These are phyloP conservation scores for Mythimna vitellina DNA, from an alignment of 2,888 invertebrate species.

Conservation along the genomic window DNA sequence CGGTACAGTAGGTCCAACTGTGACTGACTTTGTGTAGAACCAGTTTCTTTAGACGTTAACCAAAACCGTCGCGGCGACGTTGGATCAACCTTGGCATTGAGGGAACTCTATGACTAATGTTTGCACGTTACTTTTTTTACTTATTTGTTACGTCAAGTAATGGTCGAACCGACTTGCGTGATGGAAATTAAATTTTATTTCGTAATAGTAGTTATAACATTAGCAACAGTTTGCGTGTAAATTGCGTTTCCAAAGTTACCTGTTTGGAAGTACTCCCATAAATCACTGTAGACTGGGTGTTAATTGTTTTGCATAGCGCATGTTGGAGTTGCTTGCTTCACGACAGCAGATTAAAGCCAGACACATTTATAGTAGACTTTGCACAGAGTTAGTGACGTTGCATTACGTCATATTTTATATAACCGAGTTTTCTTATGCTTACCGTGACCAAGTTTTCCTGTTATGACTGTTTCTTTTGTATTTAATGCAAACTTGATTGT, in stretches of 20 bases:
- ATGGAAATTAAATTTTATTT: conserved; percentile 64
- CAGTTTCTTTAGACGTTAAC: conserved; percentile 76
- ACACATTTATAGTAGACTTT: conserved; percentile 36
- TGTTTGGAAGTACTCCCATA: conserved; percentile 44
- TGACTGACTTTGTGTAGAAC: conserved; percentile 78
- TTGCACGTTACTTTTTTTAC: conserved; percentile 63
- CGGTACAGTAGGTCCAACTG: conserved; percentile 49
- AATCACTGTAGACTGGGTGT: conserved; percentile 49
- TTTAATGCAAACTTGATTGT: conserved; percentile 36
- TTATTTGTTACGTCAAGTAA: conserved; percentile 67
- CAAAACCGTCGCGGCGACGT: conserved; percentile 69
- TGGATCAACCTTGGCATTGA: conserved; percentile 86
- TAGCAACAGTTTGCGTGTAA: conserved; percentile 64
- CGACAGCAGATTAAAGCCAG: conserved; percentile 32
- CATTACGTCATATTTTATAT: conserved; percentile 42
- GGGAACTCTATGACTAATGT: conserved; percentile 81
- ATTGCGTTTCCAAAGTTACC: conserved; percentile 43
- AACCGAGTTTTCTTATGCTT: conserved; percentile 27
- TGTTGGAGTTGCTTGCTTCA: conserved; percentile 13
- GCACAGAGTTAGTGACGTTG: conserved; percentile 34
- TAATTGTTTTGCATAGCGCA: conserved; percentile 51
- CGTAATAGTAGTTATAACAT: conserved; percentile 58
- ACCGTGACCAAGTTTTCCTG: conserved; percentile 43
- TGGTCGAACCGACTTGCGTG: conserved; percentile 65
- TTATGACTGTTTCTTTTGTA: conserved; percentile 31